These are phyloP conservation scores for Colossoma macropomum DNA, from an alignment of 2,113 vertebrate genomes.

Conservation along the genomic window DNA sequence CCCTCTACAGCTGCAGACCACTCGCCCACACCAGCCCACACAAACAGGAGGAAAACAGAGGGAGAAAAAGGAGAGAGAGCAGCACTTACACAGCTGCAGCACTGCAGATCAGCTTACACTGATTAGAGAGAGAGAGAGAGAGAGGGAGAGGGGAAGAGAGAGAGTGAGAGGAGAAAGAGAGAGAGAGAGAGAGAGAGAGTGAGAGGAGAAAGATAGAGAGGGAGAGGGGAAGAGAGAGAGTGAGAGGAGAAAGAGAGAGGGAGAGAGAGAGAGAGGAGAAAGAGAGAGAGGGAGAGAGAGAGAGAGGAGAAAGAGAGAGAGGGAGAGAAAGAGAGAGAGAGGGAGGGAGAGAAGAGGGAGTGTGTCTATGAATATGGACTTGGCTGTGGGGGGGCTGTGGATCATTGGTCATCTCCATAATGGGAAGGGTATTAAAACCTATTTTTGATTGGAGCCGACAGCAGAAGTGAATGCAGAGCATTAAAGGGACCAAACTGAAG, in stretches of 20 bases:
- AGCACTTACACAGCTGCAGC: neutral
- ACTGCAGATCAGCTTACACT: neutral
- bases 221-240: conserved; percentile 16
- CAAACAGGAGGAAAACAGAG: neutral
- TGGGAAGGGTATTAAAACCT: conserved; percentile 54
- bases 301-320: neutral
- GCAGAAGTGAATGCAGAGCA: conserved; percentile 14
- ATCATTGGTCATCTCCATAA: conserved; percentile 44
- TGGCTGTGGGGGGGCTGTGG: conserved; percentile 10
- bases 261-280: conserved; percentile 9
- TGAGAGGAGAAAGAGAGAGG: conserved; percentile 4
- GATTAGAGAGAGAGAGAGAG: too few relatives aligned
- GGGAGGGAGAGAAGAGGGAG: neutral
- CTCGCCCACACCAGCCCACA: neutral
- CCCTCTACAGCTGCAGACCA: neutral
- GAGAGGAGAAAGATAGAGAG: neutral
- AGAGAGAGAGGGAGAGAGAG: conserved; percentile 11
- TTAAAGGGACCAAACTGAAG: neutral
- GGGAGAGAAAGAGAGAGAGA: neutral
- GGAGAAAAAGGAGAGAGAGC: neutral
- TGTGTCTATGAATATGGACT: conserved; percentile 46
- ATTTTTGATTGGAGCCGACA: conserved; percentile 52
- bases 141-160: conserved; percentile 6
- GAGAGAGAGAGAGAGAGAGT: conserved; percentile 18
- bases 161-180: neutral